Evolutionary conservation across 2,888 invertebrate genomes (phyloP).

Genomic region (Apantesis nais): DNA sequence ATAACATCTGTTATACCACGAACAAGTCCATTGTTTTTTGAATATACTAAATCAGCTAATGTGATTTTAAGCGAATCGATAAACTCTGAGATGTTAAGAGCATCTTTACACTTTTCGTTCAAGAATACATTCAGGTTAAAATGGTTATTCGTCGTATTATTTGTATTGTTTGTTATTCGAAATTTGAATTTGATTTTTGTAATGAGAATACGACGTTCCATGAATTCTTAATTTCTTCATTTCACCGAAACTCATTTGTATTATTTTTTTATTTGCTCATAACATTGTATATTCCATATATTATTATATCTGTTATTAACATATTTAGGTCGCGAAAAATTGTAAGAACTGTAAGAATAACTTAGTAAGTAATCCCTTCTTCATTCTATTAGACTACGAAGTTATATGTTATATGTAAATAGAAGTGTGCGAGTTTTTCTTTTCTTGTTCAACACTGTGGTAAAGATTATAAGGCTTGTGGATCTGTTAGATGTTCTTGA

Average conservation of each 20-base stretch:
- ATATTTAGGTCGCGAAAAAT: too few species aligned
- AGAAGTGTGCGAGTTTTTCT: not conserved
- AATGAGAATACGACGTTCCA: not conserved
- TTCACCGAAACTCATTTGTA: not conserved
- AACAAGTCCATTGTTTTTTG: too few species aligned
- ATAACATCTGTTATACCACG: too few species aligned
- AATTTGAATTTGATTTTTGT: slow-evolving; percentile 6
- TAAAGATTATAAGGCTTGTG: not conserved
- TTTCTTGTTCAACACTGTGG: not conserved
- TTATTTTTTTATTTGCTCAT: too few species aligned
- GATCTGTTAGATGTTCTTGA: not conserved
- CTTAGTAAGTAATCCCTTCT: not conserved
- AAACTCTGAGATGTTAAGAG: too few species aligned
- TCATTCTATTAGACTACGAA: not conserved
- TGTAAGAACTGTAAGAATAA: not conserved
- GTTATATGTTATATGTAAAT: not conserved
- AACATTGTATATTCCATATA: too few species aligned
- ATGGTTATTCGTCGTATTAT: too few species aligned
- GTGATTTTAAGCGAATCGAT: too few species aligned
- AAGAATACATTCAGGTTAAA: too few species aligned
- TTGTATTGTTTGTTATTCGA: slow-evolving; percentile 4
- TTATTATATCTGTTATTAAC: not conserved
- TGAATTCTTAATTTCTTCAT: not conserved
- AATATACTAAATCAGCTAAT: too few species aligned
- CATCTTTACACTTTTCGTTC: too few species aligned